phyloP scores from a whole-genome alignment of 2,888 invertebrate genomes.

The Ophion obscuratus region DNA sequence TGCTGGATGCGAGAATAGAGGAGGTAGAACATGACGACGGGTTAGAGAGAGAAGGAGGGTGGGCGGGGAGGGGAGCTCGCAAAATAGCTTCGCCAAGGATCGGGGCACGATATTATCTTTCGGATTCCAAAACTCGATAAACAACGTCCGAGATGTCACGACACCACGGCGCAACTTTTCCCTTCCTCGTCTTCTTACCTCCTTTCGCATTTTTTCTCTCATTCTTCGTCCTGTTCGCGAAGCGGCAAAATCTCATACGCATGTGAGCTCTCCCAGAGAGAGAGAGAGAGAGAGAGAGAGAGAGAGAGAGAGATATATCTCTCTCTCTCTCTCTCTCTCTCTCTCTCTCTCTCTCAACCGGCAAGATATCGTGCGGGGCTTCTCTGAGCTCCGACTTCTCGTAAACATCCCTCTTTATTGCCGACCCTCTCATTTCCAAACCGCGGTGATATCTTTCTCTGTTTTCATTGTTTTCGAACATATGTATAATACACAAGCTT shows the following conservation, averaged over 20 bases:
- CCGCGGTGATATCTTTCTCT: slow-evolving; percentile 66
- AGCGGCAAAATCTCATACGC: slow-evolving; percentile 46
- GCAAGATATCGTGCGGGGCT: slow-evolving; percentile 53
- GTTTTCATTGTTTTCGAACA: slow-evolving; percentile 59
- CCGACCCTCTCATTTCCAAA: slow-evolving; percentile 81
- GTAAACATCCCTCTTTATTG: slow-evolving; percentile 83
- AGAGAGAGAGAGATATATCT: neutral
- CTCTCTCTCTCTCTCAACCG: slow-evolving; percentile 16
- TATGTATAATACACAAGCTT: slow-evolving; percentile 14
- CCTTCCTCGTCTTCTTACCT: slow-evolving; percentile 45
- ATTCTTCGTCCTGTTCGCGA: slow-evolving; percentile 46
- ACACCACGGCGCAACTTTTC: slow-evolving; percentile 63
- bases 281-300: slow-evolving; percentile 21
- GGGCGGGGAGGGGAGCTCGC: slow-evolving; percentile 38
- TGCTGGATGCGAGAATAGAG: neutral
- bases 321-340: neutral
- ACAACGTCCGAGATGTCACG: slow-evolving; percentile 79
- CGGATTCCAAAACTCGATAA: slow-evolving; percentile 80
- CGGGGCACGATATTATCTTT: slow-evolving; percentile 74
- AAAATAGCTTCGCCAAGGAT: slow-evolving; percentile 61
- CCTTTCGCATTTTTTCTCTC: slow-evolving; percentile 60
- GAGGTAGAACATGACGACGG: neutral
- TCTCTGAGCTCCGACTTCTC: slow-evolving; percentile 76
- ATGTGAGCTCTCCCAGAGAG: slow-evolving; percentile 26
- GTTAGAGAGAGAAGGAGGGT: slow-evolving; percentile 4